phyloP scores from a whole-genome alignment of 2,797 vertebrate genomes.

The Eleutherodactylus coqui region DNA sequence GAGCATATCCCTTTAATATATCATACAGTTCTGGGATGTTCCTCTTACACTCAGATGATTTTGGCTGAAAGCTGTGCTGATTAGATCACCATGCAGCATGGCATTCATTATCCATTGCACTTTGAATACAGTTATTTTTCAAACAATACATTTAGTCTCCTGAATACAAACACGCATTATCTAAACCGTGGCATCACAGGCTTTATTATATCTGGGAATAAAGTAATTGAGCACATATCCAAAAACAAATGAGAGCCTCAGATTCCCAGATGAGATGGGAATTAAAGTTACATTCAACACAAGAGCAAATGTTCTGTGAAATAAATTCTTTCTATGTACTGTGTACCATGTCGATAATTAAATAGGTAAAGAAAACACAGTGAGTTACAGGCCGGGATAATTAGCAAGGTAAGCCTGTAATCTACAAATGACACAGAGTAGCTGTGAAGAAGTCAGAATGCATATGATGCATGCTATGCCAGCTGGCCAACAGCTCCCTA shows the following conservation, averaged over 20 bases:
- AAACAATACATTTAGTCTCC: not conserved
- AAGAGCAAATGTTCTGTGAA: not conserved
- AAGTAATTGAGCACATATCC: not conserved
- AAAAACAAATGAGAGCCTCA: not conserved
- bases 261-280: not conserved
- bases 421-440: constrained; percentile 17
- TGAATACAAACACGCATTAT: not conserved
- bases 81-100: constrained; percentile 2
- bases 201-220: constrained; percentile 8
- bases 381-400: constrained; percentile 28
- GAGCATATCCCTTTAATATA: not conserved
- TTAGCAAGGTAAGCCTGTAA: constrained; percentile 31
- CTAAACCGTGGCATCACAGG: not conserved
- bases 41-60: not conserved
- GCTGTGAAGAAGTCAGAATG: not conserved
- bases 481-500: constrained; percentile 42
- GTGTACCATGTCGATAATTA: constrained; percentile 12
- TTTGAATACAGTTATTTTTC: constrained; percentile 1
- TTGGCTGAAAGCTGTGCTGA: not conserved
- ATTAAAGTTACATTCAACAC: not conserved
- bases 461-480: constrained; percentile 36
- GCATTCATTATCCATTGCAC: not conserved
- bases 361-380: not conserved
- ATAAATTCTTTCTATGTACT: not conserved
- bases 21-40: not conserved